Conservation (phyloP, 2,888 invertebrate species). For the Acanthococcus lagerstroemiae region DNA sequence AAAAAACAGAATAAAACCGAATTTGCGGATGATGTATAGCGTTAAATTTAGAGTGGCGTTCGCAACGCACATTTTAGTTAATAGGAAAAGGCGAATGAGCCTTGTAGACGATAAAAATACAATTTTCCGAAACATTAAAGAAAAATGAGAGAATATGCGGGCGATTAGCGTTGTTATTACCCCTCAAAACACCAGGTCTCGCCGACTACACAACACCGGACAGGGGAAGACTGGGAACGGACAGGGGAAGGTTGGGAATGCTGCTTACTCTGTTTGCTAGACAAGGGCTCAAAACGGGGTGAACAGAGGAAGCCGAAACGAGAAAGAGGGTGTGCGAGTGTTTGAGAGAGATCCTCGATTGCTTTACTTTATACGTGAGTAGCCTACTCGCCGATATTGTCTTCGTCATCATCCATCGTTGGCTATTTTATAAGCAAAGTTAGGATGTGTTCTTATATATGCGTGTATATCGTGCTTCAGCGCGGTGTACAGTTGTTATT, state of each 20-base stretch:
- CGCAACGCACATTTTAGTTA: slow-evolving; percentile 10
- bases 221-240: no score
- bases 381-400: no score
- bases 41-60: background rate
- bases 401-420: slow-evolving; percentile 11
- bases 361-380: no score
- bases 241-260: no score
- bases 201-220: no score
- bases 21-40: background rate
- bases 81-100: slow-evolving; percentile 25
- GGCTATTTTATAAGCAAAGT: background rate
- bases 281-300: no score
- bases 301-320: no score
- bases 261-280: no score
- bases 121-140: slow-evolving; percentile 30
- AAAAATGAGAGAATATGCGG: slow-evolving; percentile 29
- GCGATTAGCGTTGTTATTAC: slow-evolving; percentile 28
- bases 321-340: no score
- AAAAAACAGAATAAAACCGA: background rate
- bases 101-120: slow-evolving; percentile 26
- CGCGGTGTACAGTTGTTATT: slow-evolving; percentile 8
- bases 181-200: slow-evolving; percentile 22
- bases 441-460: background rate
- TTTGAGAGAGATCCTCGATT: no score
- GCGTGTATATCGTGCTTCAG: background rate